Base-by-base conservation (phyloP, 2,888 invertebrate genomes). In the Zaprionus bogoriensis region DNA sequence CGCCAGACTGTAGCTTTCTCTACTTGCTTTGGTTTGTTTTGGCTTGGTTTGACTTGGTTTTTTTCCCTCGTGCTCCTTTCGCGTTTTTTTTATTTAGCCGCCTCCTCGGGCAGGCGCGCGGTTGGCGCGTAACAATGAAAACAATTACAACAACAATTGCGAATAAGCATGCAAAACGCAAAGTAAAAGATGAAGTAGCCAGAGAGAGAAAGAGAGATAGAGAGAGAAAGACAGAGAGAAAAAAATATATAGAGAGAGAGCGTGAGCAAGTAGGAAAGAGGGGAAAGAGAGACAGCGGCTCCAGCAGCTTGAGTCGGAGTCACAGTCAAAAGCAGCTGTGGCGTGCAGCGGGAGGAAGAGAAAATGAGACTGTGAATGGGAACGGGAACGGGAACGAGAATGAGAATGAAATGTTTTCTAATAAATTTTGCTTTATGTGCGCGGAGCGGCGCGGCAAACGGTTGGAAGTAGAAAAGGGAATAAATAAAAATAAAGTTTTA, bases 361-460 rank as follows among this genome's bases (percentile, higher is more conserved):
- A 44, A 19, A 32, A 36, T 14, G 17, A 28, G 51, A 20, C 51
- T 10, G 46, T 5, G 51, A 60, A 27, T 19, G 48, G 41, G 6
- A 47, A 30, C 30, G 47, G 58, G 57, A 46, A 47, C 23, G 63
- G 44, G 53, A 68, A 50, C 5, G 65, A 48, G 81, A 78, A 82
- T 55, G 81, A 87, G 82, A 82, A 82, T 82, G 87, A 88, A 89
- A 89, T 87, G 81, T 87, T 90, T 90, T 90, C 90, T 90, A 90
- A 90, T 90, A 90, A 90, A 90, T 90, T 90, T 82, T 90, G 85
- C 88, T 90, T 89, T 89, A 90, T 90, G 90, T 88, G 88, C 84
- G 83, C 87, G 77, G 82, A 58, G 77, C 73, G 80, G 74, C 67
- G 63, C 64, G 64, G 45, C 38, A 58, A 68, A 57, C 45, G 71